phyloP scores from a whole-genome alignment of 2,888 invertebrate genomes.

The Pheosia gnoma region DNA sequence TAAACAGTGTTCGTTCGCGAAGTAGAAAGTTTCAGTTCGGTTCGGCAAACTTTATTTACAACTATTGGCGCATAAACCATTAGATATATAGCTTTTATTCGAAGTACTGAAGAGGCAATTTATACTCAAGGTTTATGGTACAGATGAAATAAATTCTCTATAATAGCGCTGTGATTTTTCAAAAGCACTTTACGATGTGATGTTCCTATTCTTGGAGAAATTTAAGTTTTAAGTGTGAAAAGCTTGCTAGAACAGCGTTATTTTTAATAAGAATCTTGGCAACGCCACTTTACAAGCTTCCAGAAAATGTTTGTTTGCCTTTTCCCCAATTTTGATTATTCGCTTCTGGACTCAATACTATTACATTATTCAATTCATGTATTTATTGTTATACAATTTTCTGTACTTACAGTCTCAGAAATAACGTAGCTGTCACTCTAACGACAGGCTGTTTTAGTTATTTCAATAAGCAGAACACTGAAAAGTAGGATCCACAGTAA shows the following conservation, averaged over 20 bases:
- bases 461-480: conserved; percentile 4
- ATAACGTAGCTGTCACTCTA: background rate
- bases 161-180: conserved; percentile 1
- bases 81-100: conserved; percentile 4
- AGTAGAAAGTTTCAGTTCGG: conserved; percentile 3
- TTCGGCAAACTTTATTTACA: conserved; percentile 4
- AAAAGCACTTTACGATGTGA: background rate
- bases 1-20: background rate
- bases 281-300: background rate
- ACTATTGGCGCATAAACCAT: conserved; percentile 5
- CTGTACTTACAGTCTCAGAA: background rate
- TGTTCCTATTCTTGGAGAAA: background rate
- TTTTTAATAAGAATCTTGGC: background rate
- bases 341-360: too few relatives aligned
- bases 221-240: background rate
- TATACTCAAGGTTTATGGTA: conserved; percentile 2
- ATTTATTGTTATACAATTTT: too few relatives aligned
- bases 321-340: too few relatives aligned
- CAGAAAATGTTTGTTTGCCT: background rate
- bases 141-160: conserved; percentile 3
- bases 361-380: too few relatives aligned
- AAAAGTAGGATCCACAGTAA: background rate
- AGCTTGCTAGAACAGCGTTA: background rate
- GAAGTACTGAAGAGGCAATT: background rate
- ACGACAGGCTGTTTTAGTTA: background rate